These are phyloP conservation scores for Parotocinclus haroldoi DNA, from an alignment of 2,797 vertebrate genomes.

Conservation along the genomic window DNA sequence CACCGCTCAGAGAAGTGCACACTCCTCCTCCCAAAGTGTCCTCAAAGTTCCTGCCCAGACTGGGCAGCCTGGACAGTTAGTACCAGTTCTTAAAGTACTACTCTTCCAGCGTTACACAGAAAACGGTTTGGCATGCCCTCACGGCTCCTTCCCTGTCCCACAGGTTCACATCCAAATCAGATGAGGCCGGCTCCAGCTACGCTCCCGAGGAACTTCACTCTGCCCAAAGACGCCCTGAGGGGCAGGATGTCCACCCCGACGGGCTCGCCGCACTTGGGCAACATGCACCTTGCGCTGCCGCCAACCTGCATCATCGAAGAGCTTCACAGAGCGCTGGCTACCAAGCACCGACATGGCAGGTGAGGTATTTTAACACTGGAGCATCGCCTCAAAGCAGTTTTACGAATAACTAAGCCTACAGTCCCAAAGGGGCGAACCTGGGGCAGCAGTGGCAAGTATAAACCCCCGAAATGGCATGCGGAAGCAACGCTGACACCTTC, in stretches of 20 bases:
- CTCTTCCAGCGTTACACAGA: too few relatives aligned
- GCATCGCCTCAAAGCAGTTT: not conserved
- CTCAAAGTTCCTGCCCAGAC: slow-evolving; percentile 68
- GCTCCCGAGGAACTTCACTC: slow-evolving; percentile 76
- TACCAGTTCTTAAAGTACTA: slow-evolving; percentile 6
- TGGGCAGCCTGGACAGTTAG: slow-evolving; percentile 75
- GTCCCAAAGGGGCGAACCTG: too few relatives aligned
- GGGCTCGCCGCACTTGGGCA: slow-evolving; percentile 84
- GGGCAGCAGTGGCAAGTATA: too few relatives aligned
- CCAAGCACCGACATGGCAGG: slow-evolving; percentile 94
- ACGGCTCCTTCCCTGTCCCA: not conserved
- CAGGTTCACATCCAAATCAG: slow-evolving; percentile 61
- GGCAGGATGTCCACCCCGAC: slow-evolving; percentile 82
- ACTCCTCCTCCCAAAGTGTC: slow-evolving; percentile 64
- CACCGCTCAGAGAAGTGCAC: slow-evolving; percentile 56
- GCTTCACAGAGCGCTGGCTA: slow-evolving; percentile 89
- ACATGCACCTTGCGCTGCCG: slow-evolving; percentile 83
- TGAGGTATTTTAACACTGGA: slow-evolving; percentile 52
- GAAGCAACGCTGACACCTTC: too few relatives aligned
- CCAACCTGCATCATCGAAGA: slow-evolving; percentile 97
- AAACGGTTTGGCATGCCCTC: too few relatives aligned
- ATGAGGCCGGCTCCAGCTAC: slow-evolving; percentile 71
- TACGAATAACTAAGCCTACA: not conserved
- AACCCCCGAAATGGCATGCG: too few relatives aligned
- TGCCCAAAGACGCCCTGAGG: slow-evolving; percentile 74